phyloP scores from a whole-genome alignment of 2,113 vertebrate species.

The Mirounga angustirostris region DNA sequence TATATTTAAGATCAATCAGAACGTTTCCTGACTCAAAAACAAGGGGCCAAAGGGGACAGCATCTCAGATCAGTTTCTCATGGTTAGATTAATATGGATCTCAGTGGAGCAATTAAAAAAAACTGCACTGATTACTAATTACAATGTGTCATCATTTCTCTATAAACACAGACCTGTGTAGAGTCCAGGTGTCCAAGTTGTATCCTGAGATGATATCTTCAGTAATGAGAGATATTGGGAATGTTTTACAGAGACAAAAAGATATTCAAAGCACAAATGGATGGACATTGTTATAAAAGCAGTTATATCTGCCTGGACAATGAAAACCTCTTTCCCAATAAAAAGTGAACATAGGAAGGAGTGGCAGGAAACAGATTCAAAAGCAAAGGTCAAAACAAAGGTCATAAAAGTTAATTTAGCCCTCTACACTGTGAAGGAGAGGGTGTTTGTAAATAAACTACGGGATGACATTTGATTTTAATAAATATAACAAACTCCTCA shows the following conservation, averaged over 20 bases:
- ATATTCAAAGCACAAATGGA: not conserved
- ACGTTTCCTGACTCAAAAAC: not conserved
- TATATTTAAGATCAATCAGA: not conserved
- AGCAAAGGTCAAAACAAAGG: not conserved
- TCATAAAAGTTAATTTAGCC: not conserved
- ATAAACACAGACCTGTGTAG: not conserved
- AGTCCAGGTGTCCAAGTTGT: not conserved
- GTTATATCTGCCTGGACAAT: not conserved
- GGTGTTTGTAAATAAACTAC: not conserved
- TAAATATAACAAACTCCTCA: not conserved
- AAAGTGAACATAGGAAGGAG: not conserved
- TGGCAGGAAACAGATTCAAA: not conserved
- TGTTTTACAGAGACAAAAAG: not conserved
- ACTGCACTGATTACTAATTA: not conserved
- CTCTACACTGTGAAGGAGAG: not conserved
- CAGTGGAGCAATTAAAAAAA: slow-evolving; percentile 37
- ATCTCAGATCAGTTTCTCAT: not conserved
- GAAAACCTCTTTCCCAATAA: not conserved
- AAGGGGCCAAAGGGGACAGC: not conserved
- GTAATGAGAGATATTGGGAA: not conserved
- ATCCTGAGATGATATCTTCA: not conserved
- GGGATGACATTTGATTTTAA: not conserved
- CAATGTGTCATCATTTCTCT: not conserved
- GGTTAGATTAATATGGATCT: not conserved
- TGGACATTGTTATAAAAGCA: not conserved